Percentiles rank a stretch among this genome's conserved stretches.
These are phyloP conservation scores for Pseudochaenichthys georgianus DNA, from an alignment of 2,797 vertebrate genomes.

Conservation along the genomic window DNA sequence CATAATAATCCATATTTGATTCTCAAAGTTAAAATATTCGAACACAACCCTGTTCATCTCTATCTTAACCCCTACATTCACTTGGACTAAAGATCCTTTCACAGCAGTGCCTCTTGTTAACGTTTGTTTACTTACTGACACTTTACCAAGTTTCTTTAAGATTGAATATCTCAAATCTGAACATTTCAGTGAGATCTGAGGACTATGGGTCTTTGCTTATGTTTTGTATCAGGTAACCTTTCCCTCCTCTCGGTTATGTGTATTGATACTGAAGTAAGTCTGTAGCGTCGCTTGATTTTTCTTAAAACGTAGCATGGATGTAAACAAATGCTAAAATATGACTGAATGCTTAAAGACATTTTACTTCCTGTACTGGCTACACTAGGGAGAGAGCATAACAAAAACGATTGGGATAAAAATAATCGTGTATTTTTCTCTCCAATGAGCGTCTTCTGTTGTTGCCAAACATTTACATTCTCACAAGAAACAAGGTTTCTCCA, in stretches of 20 bases:
- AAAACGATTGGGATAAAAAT: not conserved
- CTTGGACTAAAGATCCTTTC: slow-evolving; percentile 10
- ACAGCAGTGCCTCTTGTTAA: slow-evolving; percentile 5
- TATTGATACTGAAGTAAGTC: not conserved
- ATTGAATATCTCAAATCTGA: slow-evolving; percentile 10
- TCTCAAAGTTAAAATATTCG: slow-evolving; percentile 11
- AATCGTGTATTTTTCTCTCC: no score
- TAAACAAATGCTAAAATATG: not conserved
- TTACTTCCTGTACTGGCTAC: not conserved
- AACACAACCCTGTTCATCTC: slow-evolving; percentile 1
- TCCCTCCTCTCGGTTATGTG: not conserved
- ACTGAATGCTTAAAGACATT: not conserved
- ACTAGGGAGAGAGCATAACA: not conserved
- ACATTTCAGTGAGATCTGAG: slow-evolving; percentile 4
- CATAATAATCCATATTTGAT: slow-evolving; percentile 1
- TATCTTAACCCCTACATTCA: not conserved
- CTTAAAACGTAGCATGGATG: not conserved
- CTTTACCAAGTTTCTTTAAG: not conserved
- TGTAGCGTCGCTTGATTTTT: not conserved
- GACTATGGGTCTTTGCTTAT: not conserved
- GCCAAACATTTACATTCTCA: not conserved
- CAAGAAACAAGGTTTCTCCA: not conserved
- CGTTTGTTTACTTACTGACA: slow-evolving; percentile 2
- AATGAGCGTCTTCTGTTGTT: not conserved
- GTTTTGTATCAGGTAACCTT: not conserved